These are phyloP conservation scores for Catotricha subobsoleta DNA, from an alignment of 2,888 invertebrate species.

Conservation along the genomic window DNA sequence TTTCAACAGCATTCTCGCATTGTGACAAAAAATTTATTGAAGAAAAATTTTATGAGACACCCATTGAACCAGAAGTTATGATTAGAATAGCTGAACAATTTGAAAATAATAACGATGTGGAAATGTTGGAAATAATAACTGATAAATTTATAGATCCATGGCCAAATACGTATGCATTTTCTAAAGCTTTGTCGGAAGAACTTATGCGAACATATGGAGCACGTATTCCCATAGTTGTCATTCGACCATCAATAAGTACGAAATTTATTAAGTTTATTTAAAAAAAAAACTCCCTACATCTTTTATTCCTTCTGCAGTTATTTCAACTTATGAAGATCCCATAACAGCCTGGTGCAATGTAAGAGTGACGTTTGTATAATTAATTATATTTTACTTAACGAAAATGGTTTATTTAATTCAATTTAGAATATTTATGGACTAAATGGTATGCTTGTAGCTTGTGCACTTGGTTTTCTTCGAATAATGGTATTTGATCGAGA, in stretches of 20 bases:
- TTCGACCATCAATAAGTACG: slow-evolving; percentile 15
- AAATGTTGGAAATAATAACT: slow-evolving; percentile 11
- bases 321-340: slow-evolving; percentile 17
- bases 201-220: slow-evolving; percentile 13
- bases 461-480: slow-evolving; percentile 15
- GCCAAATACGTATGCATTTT: slow-evolving; percentile 17
- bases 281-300: not conserved
- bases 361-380: not conserved
- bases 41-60: slow-evolving; percentile 16
- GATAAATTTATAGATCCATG: slow-evolving; percentile 15
- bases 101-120: not conserved
- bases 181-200: slow-evolving; percentile 17
- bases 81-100: slow-evolving; percentile 14
- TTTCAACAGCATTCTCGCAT: slow-evolving; percentile 18
- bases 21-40: slow-evolving; percentile 9
- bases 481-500: slow-evolving; percentile 10
- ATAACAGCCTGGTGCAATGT: slow-evolving; percentile 14
- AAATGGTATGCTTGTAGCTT: slow-evolving; percentile 14
- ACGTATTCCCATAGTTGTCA: slow-evolving; percentile 14
- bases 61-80: slow-evolving; percentile 15
- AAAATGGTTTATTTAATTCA: not conserved
- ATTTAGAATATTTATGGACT: slow-evolving; percentile 7
- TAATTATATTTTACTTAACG: not conserved
- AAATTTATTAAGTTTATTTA: not conserved
- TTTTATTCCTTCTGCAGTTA: slow-evolving; percentile 8